phyloP scores from a whole-genome alignment of 2,888 invertebrate genomes.

The Drymonia ruficornis region DNA sequence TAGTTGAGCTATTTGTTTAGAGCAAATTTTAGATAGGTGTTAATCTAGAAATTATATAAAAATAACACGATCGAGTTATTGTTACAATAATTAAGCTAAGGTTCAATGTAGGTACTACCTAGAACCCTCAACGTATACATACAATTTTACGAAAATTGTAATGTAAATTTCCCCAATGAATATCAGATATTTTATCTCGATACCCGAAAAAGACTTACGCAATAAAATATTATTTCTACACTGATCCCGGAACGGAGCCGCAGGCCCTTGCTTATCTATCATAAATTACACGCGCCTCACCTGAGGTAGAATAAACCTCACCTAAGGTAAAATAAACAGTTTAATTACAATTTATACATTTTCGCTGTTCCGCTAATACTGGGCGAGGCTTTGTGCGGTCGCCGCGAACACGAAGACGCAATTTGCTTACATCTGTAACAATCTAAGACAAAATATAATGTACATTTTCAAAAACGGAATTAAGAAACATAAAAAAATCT shows the following conservation, averaged over 20 bases:
- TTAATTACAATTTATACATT: conserved; percentile 52
- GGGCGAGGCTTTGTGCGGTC: conserved; percentile 45
- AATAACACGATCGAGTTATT: too few species aligned
- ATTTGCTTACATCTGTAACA: conserved; percentile 45
- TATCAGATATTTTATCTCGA: background rate
- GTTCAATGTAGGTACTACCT: too few species aligned
- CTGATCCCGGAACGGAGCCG: background rate
- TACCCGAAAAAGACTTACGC: background rate
- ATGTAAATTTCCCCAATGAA: background rate
- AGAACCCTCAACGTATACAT: too few species aligned
- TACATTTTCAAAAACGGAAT: background rate
- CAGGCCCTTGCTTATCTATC: conserved; percentile 6
- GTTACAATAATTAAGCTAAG: too few species aligned
- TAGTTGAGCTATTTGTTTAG: too few species aligned
- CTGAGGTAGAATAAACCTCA: conserved; percentile 20
- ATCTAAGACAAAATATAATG: conserved; percentile 27
- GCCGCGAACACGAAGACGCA: conserved; percentile 41
- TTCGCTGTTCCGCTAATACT: conserved; percentile 34
- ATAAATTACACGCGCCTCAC: conserved; percentile 18
- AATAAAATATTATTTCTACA: conserved; percentile 2
- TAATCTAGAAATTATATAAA: too few species aligned
- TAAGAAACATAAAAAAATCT: too few species aligned
- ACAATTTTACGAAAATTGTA: background rate
- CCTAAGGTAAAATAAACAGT: conserved; percentile 32
- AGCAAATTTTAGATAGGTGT: too few species aligned